phyloP scores from a whole-genome alignment of 2,113 vertebrate genomes.

The Anser cygnoides region DNA sequence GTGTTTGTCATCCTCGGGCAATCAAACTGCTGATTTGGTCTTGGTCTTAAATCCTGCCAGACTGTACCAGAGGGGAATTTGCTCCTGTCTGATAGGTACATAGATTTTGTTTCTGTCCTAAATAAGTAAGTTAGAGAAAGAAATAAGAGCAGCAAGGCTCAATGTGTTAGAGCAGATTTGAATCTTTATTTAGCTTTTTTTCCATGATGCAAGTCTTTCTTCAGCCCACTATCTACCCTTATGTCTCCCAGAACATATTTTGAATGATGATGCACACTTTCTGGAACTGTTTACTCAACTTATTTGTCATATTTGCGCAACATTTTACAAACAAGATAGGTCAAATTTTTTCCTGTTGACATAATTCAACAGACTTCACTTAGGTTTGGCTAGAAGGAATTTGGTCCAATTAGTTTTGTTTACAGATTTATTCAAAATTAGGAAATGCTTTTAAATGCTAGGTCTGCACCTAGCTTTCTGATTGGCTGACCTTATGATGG shows the following conservation, averaged over 20 bases:
- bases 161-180: not conserved
- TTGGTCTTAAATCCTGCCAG: not conserved
- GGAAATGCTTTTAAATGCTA: not conserved
- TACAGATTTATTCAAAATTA: slow-evolving; percentile 4
- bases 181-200: slow-evolving; percentile 26
- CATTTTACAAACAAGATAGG: slow-evolving; percentile 24
- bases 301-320: not conserved
- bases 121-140: not conserved
- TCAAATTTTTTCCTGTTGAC: slow-evolving; percentile 32
- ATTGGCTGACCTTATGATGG: not conserved
- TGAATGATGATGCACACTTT: not conserved
- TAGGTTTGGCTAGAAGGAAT: slow-evolving; percentile 7
- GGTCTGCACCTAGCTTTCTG: not conserved
- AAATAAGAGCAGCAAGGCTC: slow-evolving; percentile 6
- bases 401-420: not conserved
- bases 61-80: not conserved
- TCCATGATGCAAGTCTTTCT: not conserved
- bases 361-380: not conserved
- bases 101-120: not conserved
- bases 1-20: not conserved
- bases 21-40: not conserved
- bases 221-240: not conserved
- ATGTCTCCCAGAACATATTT: not conserved
- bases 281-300: slow-evolving; percentile 30
- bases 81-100: not conserved